phyloP scores from a whole-genome alignment of 1,140 invertebrate species.

The Pogonomyrmex californicus region DNA sequence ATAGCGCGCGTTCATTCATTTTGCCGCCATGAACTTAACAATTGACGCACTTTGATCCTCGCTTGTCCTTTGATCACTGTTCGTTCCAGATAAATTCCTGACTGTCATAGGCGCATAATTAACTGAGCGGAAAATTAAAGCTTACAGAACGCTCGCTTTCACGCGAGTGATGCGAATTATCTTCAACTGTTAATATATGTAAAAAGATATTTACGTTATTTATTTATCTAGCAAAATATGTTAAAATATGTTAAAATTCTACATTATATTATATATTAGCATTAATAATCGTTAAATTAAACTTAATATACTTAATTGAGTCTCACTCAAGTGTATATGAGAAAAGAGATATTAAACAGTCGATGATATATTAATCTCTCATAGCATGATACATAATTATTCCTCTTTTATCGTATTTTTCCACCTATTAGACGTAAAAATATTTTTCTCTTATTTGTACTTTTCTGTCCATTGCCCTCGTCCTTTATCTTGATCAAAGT shows the following conservation, averaged over 20 bases:
- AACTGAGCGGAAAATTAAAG: slow-evolving; percentile 21
- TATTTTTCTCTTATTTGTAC: slow-evolving; percentile 49
- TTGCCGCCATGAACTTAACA: slow-evolving; percentile 40
- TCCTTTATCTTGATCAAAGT: slow-evolving; percentile 45
- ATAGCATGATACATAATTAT: background rate
- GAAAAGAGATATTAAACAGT: background rate
- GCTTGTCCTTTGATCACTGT: slow-evolving; percentile 22
- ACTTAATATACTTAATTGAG: background rate
- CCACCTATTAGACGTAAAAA: slow-evolving; percentile 13
- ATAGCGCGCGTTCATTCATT: slow-evolving; percentile 37
- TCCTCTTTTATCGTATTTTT: background rate
- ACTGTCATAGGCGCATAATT: slow-evolving; percentile 24
- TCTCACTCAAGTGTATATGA: background rate
- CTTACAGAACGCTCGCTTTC: background rate
- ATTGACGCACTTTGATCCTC: slow-evolving; percentile 44
- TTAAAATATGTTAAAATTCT: background rate
- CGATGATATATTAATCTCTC: background rate
- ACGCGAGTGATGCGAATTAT: background rate
- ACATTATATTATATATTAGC: background rate
- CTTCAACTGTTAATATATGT: background rate
- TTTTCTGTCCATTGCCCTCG: slow-evolving; percentile 20
- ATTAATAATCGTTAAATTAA: background rate
- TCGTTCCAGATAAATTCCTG: slow-evolving; percentile 51
- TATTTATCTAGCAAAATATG: background rate
- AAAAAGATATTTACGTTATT: background rate